Conservation (phyloP, 2,113 vertebrate species). For the Scolopax mira region DNA sequence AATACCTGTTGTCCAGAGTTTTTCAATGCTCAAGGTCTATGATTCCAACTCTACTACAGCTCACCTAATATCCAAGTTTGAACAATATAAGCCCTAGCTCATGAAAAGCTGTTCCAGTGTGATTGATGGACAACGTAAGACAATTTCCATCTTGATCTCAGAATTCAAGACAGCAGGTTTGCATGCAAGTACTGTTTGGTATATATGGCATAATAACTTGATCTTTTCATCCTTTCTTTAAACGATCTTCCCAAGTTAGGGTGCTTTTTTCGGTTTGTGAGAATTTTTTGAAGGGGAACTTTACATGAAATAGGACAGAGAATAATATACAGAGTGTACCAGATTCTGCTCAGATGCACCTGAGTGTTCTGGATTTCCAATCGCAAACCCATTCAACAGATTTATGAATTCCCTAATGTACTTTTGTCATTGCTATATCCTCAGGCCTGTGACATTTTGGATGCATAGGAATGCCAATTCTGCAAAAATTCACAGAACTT, state of each 20-base stretch:
- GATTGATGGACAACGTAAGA: background rate
- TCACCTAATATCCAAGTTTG: background rate
- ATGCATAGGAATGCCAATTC: background rate
- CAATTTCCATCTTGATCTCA: background rate
- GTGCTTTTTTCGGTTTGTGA: background rate
- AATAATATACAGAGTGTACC: background rate
- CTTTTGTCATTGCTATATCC: background rate
- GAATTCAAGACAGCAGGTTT: background rate
- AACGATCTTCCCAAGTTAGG: background rate
- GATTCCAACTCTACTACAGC: background rate
- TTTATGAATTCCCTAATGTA: background rate
- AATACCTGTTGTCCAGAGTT: background rate
- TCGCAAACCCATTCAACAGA: background rate
- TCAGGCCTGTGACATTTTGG: background rate
- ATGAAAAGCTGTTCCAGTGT: background rate
- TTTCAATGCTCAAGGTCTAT: background rate
- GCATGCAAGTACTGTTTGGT: background rate
- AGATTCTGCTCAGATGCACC: background rate
- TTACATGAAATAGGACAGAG: background rate
- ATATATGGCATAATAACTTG: background rate
- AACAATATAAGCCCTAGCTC: background rate
- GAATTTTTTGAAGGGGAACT: background rate
- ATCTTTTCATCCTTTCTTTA: background rate
- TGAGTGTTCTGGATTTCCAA: background rate
- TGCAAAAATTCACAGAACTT: background rate